Conservation (phyloP, 1,140 invertebrate genomes). For the Nasonia longicornis region DNA sequence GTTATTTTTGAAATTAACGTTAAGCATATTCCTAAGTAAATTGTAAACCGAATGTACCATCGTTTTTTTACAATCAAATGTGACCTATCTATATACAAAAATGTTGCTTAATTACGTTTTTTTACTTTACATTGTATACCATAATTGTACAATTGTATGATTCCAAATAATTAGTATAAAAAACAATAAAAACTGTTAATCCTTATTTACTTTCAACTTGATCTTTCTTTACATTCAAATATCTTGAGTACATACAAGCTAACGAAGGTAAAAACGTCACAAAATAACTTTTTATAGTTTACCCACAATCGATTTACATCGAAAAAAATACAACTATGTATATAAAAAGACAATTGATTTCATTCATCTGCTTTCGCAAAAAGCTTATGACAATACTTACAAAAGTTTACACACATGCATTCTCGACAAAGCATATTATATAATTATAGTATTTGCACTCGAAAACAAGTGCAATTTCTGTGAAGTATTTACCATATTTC, state of each 20-base stretch:
- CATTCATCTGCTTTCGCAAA: not conserved
- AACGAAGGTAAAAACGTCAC: not conserved
- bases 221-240: not conserved
- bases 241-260: not conserved
- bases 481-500: too few relatives aligned
- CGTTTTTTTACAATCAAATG: slow-evolving; percentile 17
- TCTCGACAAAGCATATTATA: too few relatives aligned
- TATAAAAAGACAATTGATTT: not conserved
- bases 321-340: not conserved
- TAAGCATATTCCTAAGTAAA: not conserved
- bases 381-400: not conserved
- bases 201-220: not conserved
- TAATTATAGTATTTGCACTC: not conserved
- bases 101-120: slow-evolving; percentile 14
- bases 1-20: not conserved
- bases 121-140: slow-evolving; percentile 23
- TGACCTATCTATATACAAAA: slow-evolving; percentile 27
- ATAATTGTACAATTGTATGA: slow-evolving; percentile 35
- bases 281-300: not conserved
- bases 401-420: too few relatives aligned
- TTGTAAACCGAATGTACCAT: not conserved
- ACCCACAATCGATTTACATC: not conserved
- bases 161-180: slow-evolving; percentile 21
- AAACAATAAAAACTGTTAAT: not conserved
- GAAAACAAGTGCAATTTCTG: not conserved